Percentiles rank a stretch among this genome's conserved stretches.
phyloP scores from a whole-genome alignment of 2,113 vertebrate species.

The Callocephalon fimbriatum region DNA sequence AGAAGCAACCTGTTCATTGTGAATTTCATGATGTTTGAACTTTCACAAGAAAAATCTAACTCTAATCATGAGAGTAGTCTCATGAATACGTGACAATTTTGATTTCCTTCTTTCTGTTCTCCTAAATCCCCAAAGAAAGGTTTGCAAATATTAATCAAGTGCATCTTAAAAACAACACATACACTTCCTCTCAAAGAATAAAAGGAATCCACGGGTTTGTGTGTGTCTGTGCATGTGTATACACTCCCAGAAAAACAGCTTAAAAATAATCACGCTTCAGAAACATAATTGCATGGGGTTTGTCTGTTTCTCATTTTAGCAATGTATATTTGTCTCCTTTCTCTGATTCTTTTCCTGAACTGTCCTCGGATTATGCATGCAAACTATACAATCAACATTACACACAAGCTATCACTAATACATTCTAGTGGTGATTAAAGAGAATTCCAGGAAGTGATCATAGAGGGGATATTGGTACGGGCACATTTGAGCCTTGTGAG shows the following conservation, averaged over 20 bases:
- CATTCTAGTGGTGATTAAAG: constrained; percentile 45
- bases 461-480: not conserved
- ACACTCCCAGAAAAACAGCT: not conserved
- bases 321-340: not conserved
- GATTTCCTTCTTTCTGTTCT: not conserved
- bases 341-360: not conserved
- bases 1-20: constrained; percentile 16
- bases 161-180: not conserved
- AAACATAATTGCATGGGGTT: not conserved
- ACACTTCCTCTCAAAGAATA: not conserved
- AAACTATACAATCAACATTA: constrained; percentile 21
- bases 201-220: not conserved
- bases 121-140: not conserved
- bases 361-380: not conserved
- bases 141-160: not conserved
- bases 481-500: not conserved
- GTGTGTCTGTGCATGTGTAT: not conserved
- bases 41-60: not conserved
- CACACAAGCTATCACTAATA: constrained; percentile 27
- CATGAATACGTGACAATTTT: not conserved
- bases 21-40: not conserved
- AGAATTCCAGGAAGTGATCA: constrained; percentile 55
- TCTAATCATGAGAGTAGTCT: not conserved
- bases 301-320: not conserved
- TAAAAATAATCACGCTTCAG: constrained; percentile 20